phyloP scores from a whole-genome alignment of 2,888 invertebrate species.

The Acanthosepion lycidas region DNA sequence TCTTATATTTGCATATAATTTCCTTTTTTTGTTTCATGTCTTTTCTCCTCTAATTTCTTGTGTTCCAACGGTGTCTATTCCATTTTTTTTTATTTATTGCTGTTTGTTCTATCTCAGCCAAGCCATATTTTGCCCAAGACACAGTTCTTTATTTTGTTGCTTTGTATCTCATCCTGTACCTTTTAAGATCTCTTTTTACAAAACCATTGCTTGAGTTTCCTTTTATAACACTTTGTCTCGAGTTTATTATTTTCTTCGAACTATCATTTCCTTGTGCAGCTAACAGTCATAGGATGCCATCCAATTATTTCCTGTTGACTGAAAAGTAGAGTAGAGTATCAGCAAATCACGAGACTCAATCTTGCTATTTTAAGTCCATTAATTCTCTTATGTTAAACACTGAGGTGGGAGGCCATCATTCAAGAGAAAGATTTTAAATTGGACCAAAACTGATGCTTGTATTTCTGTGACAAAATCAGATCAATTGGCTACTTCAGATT shows the following conservation, averaged over 20 bases:
- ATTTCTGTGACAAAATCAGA: background rate
- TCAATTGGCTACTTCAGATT: background rate
- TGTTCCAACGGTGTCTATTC: too few relatives aligned
- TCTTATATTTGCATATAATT: too few relatives aligned
- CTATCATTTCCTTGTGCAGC: background rate
- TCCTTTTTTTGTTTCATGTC: too few relatives aligned
- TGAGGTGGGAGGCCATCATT: background rate
- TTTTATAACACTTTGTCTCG: background rate
- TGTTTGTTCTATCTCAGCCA: background rate
- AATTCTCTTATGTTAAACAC: background rate
- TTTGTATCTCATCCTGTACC: background rate
- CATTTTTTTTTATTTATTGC: background rate
- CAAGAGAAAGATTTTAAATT: background rate
- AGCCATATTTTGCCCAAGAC: background rate
- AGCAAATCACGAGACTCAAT: background rate
- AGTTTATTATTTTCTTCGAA: background rate
- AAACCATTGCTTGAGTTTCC: background rate
- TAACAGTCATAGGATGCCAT: background rate
- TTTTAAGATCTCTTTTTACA: background rate
- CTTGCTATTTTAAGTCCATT: background rate
- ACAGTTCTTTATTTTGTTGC: background rate
- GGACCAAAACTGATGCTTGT: background rate
- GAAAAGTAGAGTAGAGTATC: background rate
- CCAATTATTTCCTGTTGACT: background rate
- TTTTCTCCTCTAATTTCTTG: too few relatives aligned